Conservation (phyloP, 2,113 vertebrate genomes). For the Motacilla alba region DNA sequence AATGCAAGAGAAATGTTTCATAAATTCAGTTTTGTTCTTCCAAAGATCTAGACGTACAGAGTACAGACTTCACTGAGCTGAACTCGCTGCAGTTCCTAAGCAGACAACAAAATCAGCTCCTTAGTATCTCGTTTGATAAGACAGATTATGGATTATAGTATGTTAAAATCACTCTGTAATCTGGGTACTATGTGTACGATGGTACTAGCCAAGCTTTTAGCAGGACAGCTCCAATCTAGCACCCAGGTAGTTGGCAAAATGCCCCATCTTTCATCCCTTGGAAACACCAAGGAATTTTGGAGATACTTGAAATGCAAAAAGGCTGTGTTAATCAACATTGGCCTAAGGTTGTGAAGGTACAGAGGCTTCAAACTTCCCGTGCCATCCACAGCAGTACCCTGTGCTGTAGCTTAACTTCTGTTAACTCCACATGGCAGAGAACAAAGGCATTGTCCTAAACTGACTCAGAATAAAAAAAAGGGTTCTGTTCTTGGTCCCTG, state of each 20-base stretch:
- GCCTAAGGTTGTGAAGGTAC: background rate
- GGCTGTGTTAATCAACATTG: background rate
- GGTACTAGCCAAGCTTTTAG: background rate
- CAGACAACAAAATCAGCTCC: background rate
- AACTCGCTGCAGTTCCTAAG: background rate
- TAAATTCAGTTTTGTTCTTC: background rate
- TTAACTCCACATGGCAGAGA: background rate
- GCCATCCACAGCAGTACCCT: too few species aligned
- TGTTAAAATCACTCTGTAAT: background rate
- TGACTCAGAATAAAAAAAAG: background rate
- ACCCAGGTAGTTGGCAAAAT: background rate
- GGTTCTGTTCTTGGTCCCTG: background rate
- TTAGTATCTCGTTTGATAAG: background rate
- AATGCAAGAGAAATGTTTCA: background rate
- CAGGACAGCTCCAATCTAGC: background rate
- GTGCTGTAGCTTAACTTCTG: accelerated
- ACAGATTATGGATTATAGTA: background rate
- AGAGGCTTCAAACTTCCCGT: background rate
- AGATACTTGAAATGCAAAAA: background rate
- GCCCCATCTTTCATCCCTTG: background rate
- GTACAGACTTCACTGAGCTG: background rate
- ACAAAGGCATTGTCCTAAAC: background rate
- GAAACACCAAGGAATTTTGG: background rate
- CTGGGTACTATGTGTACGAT: background rate
- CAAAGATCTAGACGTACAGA: background rate